These are phyloP conservation scores for Nixonia krombeini DNA, from an alignment of 1,140 invertebrate species.

Conservation along the genomic window DNA sequence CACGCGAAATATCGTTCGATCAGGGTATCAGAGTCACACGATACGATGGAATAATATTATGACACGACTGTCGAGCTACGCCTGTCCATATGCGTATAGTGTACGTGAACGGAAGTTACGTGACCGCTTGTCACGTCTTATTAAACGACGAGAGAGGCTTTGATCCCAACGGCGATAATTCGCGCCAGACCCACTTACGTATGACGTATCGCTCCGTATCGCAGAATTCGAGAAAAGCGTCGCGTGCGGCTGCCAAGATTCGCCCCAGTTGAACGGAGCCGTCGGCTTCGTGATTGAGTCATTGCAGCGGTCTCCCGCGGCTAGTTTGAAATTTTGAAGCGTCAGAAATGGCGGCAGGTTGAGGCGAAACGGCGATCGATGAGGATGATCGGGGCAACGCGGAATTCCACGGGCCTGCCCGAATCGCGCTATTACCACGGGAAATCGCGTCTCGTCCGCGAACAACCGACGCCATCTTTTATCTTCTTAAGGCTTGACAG, in stretches of 20 bases:
- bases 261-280: too few relatives aligned
- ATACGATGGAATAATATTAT: constrained; percentile 34
- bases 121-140: constrained; percentile 62
- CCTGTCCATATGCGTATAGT: constrained; percentile 26
- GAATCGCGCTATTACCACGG: too few relatives aligned
- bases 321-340: too few relatives aligned
- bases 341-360: too few relatives aligned
- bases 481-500: constrained; percentile 35
- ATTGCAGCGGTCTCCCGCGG: too few relatives aligned
- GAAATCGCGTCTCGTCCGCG: too few relatives aligned
- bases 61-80: constrained; percentile 23
- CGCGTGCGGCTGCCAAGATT: constrained; percentile 24
- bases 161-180: constrained; percentile 53
- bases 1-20: constrained; percentile 52
- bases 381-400: too few relatives aligned
- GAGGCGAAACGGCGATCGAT: too few relatives aligned
- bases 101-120: constrained; percentile 52
- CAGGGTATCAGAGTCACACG: constrained; percentile 30
- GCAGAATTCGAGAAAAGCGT: constrained; percentile 29
- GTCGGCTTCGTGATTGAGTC: not conserved
- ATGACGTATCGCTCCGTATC: constrained; percentile 53
- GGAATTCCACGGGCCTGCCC: too few relatives aligned
- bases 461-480: constrained; percentile 17
- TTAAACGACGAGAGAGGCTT: constrained; percentile 58
- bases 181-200: constrained; percentile 50